Base-by-base conservation (phyloP, 2,797 vertebrate genomes). In the Lepilemur septentrionalis region DNA sequence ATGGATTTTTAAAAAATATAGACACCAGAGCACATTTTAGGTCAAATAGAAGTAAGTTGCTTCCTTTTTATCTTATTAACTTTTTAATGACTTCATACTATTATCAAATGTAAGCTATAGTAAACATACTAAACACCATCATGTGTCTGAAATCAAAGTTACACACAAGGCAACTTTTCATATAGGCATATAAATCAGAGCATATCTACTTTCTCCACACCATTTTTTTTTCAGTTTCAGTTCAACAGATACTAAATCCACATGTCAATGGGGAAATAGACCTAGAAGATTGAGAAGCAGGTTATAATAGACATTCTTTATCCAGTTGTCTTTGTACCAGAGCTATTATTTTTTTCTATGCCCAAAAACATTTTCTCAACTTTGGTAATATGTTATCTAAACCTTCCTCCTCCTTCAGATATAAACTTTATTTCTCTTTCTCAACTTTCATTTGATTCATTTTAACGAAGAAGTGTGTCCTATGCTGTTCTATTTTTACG, bases 401-500 rank as follows among this genome's bases (percentile, higher is more conserved):
- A 35, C 14, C 43, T 89, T 92, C 30, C 25, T 94, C 91, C 35
- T 87, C 28, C 30, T 76, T 91, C 72, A 57, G 10, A 57, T 78
- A 67, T 59, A 18, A 81, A 89, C n/a, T 93, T 88, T 78, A 43
- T 83, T 48, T 48, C 48, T 48, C 48, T 48, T 63, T 91, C 89
- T 89, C 80, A 93, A 55, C 32, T 76, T 83, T 80, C 73, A 91
- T 92, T 88, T 91, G 63, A 92, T 94, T 96, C 76, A 92, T 92
- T 93, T 92, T 84, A 90, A 79, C 35, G 96, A 70, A 92, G 88
- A 96, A 89, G 48, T 80, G 61, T 70, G 32, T 81, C 70, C 59
- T 92, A 8, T 92, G 46, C 81, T 89, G 52, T 96, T 96, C 95
- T 96, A 92, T 92, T 96, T 96, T 97, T 97, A 92, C 75, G 50